Conservation (phyloP, 2,888 invertebrate genomes). For the Tetramorium bicarinatum region DNA sequence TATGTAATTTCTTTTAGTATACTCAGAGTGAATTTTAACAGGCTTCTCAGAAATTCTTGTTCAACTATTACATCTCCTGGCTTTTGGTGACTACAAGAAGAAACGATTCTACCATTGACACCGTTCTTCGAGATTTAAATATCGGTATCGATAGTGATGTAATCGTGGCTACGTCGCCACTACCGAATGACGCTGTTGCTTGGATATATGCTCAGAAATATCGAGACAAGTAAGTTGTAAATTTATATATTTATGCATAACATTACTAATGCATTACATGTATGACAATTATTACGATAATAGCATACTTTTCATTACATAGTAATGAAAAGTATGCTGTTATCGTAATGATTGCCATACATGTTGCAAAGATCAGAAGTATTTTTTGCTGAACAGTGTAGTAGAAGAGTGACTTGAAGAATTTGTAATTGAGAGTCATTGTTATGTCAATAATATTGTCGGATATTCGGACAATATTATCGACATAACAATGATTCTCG, state of each 20-base stretch:
- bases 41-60: conserved; percentile 83
- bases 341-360: neutral
- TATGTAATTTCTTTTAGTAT: neutral
- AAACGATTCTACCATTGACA: conserved; percentile 79
- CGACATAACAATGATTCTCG: too few species aligned
- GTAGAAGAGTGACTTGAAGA: too few species aligned
- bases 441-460: too few species aligned
- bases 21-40: conserved; percentile 51
- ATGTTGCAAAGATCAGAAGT: neutral
- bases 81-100: conserved; percentile 80
- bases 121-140: conserved; percentile 80
- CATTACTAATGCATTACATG: neutral
- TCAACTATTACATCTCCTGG: conserved; percentile 84
- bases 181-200: conserved; percentile 40
- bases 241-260: neutral
- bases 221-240: conserved; percentile 75
- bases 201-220: conserved; percentile 61
- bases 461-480: too few species aligned
- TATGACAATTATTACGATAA: too few species aligned
- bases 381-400: neutral
- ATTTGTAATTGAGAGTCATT: too few species aligned
- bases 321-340: neutral
- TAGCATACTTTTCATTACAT: too few species aligned
- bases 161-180: conserved; percentile 79
- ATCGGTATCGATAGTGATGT: conserved; percentile 85